Base-by-base conservation (phyloP, 92 coral and sea anemone species). In the Heliopora coerulea region DNA sequence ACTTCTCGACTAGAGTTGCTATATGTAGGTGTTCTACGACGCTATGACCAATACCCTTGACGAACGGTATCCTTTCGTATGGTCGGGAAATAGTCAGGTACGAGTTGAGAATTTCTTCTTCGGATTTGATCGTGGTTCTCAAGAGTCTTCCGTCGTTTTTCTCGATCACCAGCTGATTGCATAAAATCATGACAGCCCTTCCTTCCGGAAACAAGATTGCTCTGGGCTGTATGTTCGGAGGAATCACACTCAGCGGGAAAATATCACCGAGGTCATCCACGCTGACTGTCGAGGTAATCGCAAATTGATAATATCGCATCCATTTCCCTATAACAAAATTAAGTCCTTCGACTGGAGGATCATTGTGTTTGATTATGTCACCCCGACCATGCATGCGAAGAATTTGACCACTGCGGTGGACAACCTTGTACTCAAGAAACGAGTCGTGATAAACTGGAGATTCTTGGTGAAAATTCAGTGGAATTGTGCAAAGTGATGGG, bases 341-440 rank as follows among this genome's bases (percentile, higher is more conserved):
- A 1, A 61, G 13, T 3, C 44, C 68, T 34, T 29, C 41, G 8
- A 20, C 33, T 2, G 42, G 39, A 7, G 19, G 44, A 11, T 61
- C 68, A 2, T 28, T 61, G 21, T 19, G 68, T 6, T 30, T 35
- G 6, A 61, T 24, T n/a, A 30, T 2, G n/a, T 61, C 68, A 19
- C 68, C 68, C 11, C 11, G 32, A 28, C 68, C 68, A 30, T 61
- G 68, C 41, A 61, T 29, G 30, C 68, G 68, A 8, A 61, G 33
- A 3, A 61, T 61, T 29, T 30, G 6, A 33, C 33, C 68, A 61
- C n/a, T 44, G n/a, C 19, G 46, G 9, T 24, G 40, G 24, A 61
- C 30, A 44, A 61, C 28, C 44, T 61, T 61, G 68, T 61, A 61
- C n/a, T 61, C 68, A 3, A 61, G 68, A 61, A 61, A 61, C 18